These are phyloP conservation scores for Tetramorium simillimum DNA, from an alignment of 1,140 invertebrate species.

Conservation along the genomic window DNA sequence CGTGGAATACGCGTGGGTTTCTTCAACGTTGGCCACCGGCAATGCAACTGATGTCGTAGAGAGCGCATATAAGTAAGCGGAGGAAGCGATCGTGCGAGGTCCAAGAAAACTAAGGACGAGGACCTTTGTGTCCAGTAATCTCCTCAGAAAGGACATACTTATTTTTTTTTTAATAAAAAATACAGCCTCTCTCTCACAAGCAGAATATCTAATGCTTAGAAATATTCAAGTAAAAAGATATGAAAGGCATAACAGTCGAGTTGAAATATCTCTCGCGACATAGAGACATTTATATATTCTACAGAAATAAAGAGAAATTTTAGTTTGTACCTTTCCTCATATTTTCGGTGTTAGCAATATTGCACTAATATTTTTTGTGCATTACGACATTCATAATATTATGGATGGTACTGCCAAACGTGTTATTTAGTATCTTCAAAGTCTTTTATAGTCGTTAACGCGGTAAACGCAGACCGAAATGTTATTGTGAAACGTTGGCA, in stretches of 20 bases:
- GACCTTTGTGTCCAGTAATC: constrained; percentile 35
- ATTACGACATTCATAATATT: neutral
- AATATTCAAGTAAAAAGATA: neutral
- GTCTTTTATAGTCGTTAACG: neutral
- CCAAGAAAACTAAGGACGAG: constrained; percentile 20
- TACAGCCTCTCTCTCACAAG: neutral
- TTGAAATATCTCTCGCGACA: neutral
- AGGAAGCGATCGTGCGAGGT: constrained; percentile 21
- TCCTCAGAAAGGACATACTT: neutral
- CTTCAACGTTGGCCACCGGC: constrained; percentile 64
- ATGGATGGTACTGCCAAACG: neutral
- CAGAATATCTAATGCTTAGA: constrained; percentile 11
- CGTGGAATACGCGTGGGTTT: constrained; percentile 69
- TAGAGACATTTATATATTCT: neutral
- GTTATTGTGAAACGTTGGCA: constrained; percentile 29
- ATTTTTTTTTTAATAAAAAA: constrained; percentile 43
- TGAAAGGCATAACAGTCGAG: neutral
- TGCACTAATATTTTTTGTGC: neutral
- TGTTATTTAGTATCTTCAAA: neutral
- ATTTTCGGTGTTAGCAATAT: constrained; percentile 1
- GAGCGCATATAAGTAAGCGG: constrained; percentile 45
- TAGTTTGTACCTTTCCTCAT: neutral
- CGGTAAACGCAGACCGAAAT: constrained; percentile 19
- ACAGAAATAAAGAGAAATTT: neutral
- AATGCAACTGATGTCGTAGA: constrained; percentile 35